phyloP scores from a whole-genome alignment of 1,140 invertebrate species.

The Ptiloglossa arizonensis region DNA sequence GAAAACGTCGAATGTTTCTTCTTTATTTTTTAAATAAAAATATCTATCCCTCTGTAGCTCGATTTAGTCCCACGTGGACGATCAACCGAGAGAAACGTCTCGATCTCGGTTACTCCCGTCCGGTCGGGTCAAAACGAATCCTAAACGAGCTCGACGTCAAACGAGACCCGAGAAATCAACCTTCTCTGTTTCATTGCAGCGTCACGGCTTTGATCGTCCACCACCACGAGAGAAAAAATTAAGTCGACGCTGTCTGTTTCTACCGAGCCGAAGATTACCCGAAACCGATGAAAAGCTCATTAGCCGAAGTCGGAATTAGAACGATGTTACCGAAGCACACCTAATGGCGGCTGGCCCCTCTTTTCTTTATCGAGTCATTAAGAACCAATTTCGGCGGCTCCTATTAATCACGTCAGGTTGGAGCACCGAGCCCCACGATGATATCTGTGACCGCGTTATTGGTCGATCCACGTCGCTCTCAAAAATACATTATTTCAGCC shows the following conservation, averaged over 20 bases:
- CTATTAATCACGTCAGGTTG: constrained; percentile 60
- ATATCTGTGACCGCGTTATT: constrained; percentile 37
- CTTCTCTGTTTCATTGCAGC: too few relatives aligned
- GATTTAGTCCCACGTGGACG: too few relatives aligned
- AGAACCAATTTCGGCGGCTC: constrained; percentile 53
- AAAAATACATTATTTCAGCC: background rate
- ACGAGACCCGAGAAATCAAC: too few relatives aligned
- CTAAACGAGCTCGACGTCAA: too few relatives aligned
- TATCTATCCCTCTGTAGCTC: too few relatives aligned
- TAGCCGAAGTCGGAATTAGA: constrained; percentile 57
- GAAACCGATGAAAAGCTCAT: constrained; percentile 64
- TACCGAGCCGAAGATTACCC: constrained; percentile 34
- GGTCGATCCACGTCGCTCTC: background rate
- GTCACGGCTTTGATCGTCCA: background rate
- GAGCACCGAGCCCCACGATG: constrained; percentile 36
- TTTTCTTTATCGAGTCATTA: constrained; percentile 66
- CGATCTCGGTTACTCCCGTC: too few relatives aligned
- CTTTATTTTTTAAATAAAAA: too few relatives aligned
- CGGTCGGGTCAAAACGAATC: too few relatives aligned
- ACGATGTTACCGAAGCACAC: constrained; percentile 57
- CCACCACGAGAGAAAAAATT: background rate
- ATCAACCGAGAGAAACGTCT: too few relatives aligned
- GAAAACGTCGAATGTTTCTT: too few relatives aligned
- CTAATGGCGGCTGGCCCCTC: constrained; percentile 42
- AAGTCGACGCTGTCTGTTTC: background rate